Base-by-base conservation (phyloP, 2,797 vertebrate genomes). In the Philypnodon macrostomus region DNA sequence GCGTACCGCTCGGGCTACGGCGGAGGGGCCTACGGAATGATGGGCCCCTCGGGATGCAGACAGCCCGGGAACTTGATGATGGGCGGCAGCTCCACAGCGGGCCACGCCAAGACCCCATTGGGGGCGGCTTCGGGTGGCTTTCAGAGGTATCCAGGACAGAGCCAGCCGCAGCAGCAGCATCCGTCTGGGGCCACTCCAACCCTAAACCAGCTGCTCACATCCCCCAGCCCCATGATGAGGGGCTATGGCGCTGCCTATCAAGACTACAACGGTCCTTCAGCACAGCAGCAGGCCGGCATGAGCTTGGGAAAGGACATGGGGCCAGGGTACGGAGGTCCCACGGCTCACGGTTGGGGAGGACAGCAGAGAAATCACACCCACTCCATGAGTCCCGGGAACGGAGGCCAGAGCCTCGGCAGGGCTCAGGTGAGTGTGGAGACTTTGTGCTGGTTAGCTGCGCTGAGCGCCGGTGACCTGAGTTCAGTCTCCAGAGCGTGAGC, bases 141-240 rank as follows among this genome's bases (percentile, higher is more conserved):
- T 73, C 92, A 94, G 80, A 91, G 93, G 76, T 93, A 94, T 81
- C 87, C 93, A 35, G 92, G 90, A 11, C 83, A 76, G 32, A 71
- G 17, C 13, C 78, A 72, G 50, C n/a, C n/a, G n/a, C 75, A 67
- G 38, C 74, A 76, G 57, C 93, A 91, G 83, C 93, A 94, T 83
- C 93, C 92, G 65, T 93, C 93, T 24, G 94, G 94, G 81, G 90
- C 94, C 75, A 96, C 94, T 13, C 94, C 94, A 80, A 96, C 94
- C 64, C 87, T 96, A 68, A 95, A 95, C 88, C 94, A 96, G 85
- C 92, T 96, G 77, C 89, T 96, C 56, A 95, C 94, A 18, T 93
- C 94, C 69, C 94, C 94, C 48, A 95, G 94, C 86, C 94, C 94
- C 45, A 94, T 94, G 93, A 94, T 95, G 93, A 83, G 94, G 66